Evolutionary conservation across 2,113 vertebrate species (phyloP), one percentile per base, ranked within the genome.

Genomic region (Silurus glanis): DNA sequence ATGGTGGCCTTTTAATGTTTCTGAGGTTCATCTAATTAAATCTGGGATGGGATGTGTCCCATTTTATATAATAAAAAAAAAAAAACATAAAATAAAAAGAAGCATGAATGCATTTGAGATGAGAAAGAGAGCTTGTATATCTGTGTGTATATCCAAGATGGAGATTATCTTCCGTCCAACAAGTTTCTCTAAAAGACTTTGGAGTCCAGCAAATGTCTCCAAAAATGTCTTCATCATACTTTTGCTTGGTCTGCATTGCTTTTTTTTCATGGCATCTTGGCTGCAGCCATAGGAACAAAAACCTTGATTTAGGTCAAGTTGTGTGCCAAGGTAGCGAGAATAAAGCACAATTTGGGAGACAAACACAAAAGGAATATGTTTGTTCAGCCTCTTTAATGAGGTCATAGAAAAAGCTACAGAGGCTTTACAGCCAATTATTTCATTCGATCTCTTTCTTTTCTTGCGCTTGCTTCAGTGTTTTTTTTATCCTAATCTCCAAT

Each of bases 341-440:
- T 85, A 87, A 87, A 85, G 62, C 55, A 85, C 91, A 87, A 92
- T 91, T 89, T 80, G 89, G 90, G 89, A 93, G 90, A 58, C 91
- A 92, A 90, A 91, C 92, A 88, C 92, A 92, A 61, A n/a, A 16
- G 91, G 91, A 86, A 85, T 61, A 88, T 93, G 92, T 93, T 93
- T 93, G 89, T 93, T 94, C 90, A 93, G 92, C 92, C 87, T 90
- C 84, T 74, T 62, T 61, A 80, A 80, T 45, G 56, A 80, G 78
- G 78, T 80, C 78, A 80, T 61, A 80, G 25, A 56, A 61, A 80
- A 80, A 80, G 55, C 78, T 59, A 61, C 25, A 80, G 61, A 80
- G 78, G 12, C 56, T 59, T 45, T 25, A 66, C 5, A 61, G 61
- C 45, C 80, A 82, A 87, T 74, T 84, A 91, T 92, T 80, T 91